Evolutionary conservation across 2,888 invertebrate species (phyloP), one percentile per base, ranked within the genome.

Genomic region (Aleiodes testaceus): DNA sequence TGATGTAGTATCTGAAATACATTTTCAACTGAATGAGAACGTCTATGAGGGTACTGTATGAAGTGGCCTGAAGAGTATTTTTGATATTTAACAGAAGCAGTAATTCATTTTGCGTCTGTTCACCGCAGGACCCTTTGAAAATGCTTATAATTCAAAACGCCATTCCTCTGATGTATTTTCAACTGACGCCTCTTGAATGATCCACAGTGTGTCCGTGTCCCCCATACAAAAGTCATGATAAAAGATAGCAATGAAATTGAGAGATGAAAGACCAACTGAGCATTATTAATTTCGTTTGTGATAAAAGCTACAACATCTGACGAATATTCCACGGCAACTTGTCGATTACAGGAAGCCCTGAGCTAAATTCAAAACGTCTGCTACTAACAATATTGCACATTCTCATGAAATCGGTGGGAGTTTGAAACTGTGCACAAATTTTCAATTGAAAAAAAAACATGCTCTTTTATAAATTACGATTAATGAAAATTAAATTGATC

Each of bases 331-430:
- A 45, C 45, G 45, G 26, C 67, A 74, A 74, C 63, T 67, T 65
- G 70, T 72, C 74, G 70, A 74, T 72, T 70, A 74, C 68, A 63
- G 66, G 53, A 69, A 42, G 44, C 65, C 70, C 49, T 67, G 30
- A 59, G 70, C 63, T 47, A 22, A 63, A 22, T 16, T 16, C 59
- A 59, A n/a, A n/a, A 59, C 64, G 70, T 68, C 72, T 67, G 72
- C 70, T 69, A 72, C 72, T 61, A 69, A 74, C 75, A 75, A 74
- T 74, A 74, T 75, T 75, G 73, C 75, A 30, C 11, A 69, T 68
- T 70, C n/a, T n/a, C n/a, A n/a, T n/a, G n/a, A n/a, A n/a, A n/a
- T n/a, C n/a, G n/a, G n/a, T n/a, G n/a, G n/a, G n/a, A n/a, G n/a
- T n/a, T n/a, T n/a, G n/a, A 59, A 64, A 22, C 12, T n/a, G 16